Evolutionary conservation across 2,113 vertebrate species (phyloP).

Genomic region (Notothenia rossii): DNA sequence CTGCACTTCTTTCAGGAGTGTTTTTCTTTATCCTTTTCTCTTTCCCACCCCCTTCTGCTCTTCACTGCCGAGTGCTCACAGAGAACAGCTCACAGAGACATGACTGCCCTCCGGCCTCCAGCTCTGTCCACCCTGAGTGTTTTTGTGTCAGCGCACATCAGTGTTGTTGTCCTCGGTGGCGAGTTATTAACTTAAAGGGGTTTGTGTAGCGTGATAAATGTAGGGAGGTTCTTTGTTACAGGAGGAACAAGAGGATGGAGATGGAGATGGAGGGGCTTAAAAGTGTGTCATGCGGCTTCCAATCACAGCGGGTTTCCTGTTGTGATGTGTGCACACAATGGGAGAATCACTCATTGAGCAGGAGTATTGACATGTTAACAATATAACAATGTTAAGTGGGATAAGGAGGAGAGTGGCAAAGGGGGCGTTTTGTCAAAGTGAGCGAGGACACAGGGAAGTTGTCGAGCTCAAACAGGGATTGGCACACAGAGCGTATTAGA

Average conservation of each 20-base stretch:
- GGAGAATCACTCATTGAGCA: constrained; percentile 69
- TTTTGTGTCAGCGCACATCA: constrained; percentile 79
- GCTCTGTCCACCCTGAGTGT: constrained; percentile 70
- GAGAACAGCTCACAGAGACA: constrained; percentile 56
- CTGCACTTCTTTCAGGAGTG: constrained; percentile 17
- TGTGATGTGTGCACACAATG: constrained; percentile 74
- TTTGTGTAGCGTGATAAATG: constrained; percentile 78
- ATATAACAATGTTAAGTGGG: constrained; percentile 75
- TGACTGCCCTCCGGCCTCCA: constrained; percentile 55
- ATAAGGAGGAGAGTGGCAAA: constrained; percentile 63
- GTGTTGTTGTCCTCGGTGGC: constrained; percentile 71
- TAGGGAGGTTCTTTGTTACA: constrained; percentile 71
- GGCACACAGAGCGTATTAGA: constrained; percentile 23
- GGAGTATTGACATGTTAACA: constrained; percentile 76
- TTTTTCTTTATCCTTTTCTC: constrained; percentile 54
- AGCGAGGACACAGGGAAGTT: constrained; percentile 35
- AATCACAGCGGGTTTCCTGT: constrained; percentile 76
- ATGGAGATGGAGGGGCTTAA: constrained; percentile 50
- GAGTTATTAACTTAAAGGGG: constrained; percentile 82
- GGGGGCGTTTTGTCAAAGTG: constrained; percentile 48
- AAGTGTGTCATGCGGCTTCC: constrained; percentile 69
- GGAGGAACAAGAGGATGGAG: constrained; percentile 61
- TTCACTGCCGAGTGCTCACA: constrained; percentile 60
- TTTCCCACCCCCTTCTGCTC: constrained; percentile 46
- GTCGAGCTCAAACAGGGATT: constrained; percentile 31